phyloP scores from a whole-genome alignment of 2,113 vertebrate species.

The Vulpes ferrilata region DNA sequence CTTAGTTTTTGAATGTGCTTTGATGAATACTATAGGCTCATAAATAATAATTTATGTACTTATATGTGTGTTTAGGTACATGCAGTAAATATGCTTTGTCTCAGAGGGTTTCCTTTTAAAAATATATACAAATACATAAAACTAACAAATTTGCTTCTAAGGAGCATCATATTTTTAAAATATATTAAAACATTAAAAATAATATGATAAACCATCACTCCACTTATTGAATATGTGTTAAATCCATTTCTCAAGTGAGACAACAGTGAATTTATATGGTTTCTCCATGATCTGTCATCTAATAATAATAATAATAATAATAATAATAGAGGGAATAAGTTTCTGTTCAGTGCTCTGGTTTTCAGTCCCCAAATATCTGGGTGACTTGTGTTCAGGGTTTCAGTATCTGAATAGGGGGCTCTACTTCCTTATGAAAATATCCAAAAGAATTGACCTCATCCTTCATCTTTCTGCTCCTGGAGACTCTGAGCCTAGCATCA shows the following conservation, averaged over 20 bases:
- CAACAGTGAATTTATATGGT: neutral
- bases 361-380: neutral
- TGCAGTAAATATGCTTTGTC: neutral
- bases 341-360: neutral
- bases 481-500: neutral
- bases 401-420: neutral
- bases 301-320: too few relatives aligned
- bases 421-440: neutral
- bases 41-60: neutral
- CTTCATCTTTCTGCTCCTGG: neutral
- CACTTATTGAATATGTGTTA: neutral
- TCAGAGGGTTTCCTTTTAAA: neutral
- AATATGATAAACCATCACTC: neutral
- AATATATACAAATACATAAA: constrained; percentile 2
- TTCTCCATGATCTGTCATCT: neutral
- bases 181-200: neutral
- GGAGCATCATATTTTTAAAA: neutral
- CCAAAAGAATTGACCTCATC: neutral
- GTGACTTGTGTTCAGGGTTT: neutral
- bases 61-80: neutral
- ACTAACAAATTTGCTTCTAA: neutral
- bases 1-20: neutral
- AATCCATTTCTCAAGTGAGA: neutral
- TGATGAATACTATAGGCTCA: neutral
- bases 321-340: neutral